Conservation (phyloP, 2,113 vertebrate species). For the Miniopterus natalensis region DNA sequence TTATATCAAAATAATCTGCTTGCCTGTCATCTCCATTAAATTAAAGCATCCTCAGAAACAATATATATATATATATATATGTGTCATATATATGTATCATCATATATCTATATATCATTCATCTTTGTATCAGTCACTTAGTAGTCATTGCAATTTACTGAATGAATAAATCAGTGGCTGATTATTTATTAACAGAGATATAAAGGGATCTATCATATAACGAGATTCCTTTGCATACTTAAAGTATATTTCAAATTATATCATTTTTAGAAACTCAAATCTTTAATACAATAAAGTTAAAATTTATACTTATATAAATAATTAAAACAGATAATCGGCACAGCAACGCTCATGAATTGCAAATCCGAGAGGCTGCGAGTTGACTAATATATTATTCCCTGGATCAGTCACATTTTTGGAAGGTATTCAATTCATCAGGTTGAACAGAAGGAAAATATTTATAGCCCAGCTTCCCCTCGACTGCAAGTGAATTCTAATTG, state of each 20-base stretch:
- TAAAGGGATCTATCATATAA: neutral
- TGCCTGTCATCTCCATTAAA: neutral
- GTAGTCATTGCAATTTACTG: neutral
- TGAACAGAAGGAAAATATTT: conserved; percentile 34
- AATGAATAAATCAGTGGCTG: neutral
- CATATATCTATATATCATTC: neutral
- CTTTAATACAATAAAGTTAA: conserved; percentile 60
- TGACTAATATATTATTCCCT: conserved; percentile 9
- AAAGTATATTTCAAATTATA: conserved; percentile 27
- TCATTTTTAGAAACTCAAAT: neutral
- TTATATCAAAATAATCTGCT: neutral
- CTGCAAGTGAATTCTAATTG: neutral
- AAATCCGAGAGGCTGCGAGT: conserved; percentile 33
- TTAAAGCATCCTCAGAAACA: conserved; percentile 4
- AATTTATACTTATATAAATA: conserved; percentile 57
- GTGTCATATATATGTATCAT: neutral
- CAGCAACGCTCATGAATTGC: conserved; percentile 55
- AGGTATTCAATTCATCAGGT: conserved; percentile 16
- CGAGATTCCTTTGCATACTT: conserved; percentile 25
- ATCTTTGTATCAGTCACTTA: conserved; percentile 51
- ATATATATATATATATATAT: neutral
- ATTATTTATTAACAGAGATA: conserved; percentile 23
- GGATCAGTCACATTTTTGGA: neutral
- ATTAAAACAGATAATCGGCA: conserved; percentile 49
- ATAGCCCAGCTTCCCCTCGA: neutral